Conservation (phyloP, 1,140 invertebrate genomes). For the Aradophagus sp. region DNA sequence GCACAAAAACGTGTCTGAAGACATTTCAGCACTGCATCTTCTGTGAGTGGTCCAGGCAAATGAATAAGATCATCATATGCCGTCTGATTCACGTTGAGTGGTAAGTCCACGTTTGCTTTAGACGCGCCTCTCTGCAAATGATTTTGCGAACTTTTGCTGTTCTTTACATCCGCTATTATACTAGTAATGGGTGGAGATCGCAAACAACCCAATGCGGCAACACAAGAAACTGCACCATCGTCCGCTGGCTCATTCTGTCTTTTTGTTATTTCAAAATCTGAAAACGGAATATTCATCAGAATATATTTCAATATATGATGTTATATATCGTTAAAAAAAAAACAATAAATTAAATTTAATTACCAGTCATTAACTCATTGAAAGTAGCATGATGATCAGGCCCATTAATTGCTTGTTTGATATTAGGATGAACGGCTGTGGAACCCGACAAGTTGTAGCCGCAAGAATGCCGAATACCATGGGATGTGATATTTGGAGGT, state of each 20-base stretch:
- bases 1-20: conserved; percentile 90
- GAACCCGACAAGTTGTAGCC: conserved; percentile 70
- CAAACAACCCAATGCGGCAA: conserved; percentile 67
- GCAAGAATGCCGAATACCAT: conserved; percentile 63
- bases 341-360: conserved; percentile 38
- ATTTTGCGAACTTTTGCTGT: conserved; percentile 56
- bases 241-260: conserved; percentile 64
- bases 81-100: conserved; percentile 57
- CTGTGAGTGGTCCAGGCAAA: conserved; percentile 91
- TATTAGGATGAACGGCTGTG: conserved; percentile 71
- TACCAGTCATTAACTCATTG: conserved; percentile 71
- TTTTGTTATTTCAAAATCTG: conserved; percentile 69
- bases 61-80: conserved; percentile 92
- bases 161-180: conserved; percentile 69
- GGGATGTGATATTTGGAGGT: conserved; percentile 63
- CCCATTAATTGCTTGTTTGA: conserved; percentile 67
- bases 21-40: conserved; percentile 93
- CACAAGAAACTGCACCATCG: conserved; percentile 71
- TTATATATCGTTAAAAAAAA: too few species aligned
- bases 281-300: neutral
- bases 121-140: conserved; percentile 65
- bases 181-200: conserved; percentile 68
- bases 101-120: conserved; percentile 51
- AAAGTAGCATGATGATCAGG: conserved; percentile 65
- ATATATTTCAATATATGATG: too few species aligned